These are phyloP conservation scores for Centropus unirufus DNA, from an alignment of 2,113 vertebrate genomes.

Conservation along the genomic window DNA sequence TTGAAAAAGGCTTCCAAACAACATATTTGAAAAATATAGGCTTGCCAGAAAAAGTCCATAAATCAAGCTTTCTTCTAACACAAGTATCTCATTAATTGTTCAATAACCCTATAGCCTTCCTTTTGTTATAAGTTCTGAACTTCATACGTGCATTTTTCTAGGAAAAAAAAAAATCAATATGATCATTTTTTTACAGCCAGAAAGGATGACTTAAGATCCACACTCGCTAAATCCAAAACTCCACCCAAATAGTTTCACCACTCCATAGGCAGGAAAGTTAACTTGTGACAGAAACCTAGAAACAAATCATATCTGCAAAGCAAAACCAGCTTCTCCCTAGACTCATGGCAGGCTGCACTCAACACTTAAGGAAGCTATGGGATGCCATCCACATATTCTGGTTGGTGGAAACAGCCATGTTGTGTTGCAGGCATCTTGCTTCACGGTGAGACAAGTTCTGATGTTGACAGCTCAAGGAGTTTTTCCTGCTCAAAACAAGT, in stretches of 20 bases:
- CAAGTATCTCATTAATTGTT: not conserved
- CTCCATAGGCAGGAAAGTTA: not conserved
- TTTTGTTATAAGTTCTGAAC: not conserved
- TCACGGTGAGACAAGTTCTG: not conserved
- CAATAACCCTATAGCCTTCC: not conserved
- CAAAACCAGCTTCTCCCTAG: not conserved
- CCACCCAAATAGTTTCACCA: not conserved
- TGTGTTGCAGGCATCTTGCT: not conserved
- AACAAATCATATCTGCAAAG: not conserved
- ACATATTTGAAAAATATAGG: not conserved
- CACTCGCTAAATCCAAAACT: not conserved
- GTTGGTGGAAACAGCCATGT: not conserved
- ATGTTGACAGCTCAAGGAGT: not conserved
- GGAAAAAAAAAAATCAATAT: not conserved
- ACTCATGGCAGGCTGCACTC: not conserved
- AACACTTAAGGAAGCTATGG: fast-evolving
- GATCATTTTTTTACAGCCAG: not conserved
- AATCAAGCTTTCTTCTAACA: not conserved
- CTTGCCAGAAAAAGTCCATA: not conserved
- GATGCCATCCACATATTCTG: not conserved
- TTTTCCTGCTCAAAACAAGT: not conserved
- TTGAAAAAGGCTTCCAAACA: not conserved
- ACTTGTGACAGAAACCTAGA: not conserved
- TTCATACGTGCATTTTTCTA: not conserved
- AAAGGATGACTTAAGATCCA: not conserved